Conservation (phyloP, 2,797 vertebrate genomes). For the Hephaestus fuliginosus region DNA sequence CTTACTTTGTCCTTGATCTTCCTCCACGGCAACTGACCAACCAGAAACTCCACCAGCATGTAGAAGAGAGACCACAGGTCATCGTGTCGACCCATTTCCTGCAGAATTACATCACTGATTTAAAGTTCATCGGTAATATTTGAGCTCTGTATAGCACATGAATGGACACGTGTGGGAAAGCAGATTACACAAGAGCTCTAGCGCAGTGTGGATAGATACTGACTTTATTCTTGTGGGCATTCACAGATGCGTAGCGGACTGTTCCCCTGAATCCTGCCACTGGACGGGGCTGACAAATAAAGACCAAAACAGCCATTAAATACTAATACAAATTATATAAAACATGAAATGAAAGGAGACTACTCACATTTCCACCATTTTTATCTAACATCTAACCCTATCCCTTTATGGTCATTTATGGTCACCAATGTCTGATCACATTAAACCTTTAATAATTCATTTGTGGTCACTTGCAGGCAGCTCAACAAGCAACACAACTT, state of each 20-base stretch:
- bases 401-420: neutral
- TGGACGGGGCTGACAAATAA: slow-evolving; percentile 90
- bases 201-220: slow-evolving; percentile 40
- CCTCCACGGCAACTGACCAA: slow-evolving; percentile 97
- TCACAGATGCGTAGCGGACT: slow-evolving; percentile 97
- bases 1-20: slow-evolving; percentile 99
- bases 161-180: rapidly evolving
- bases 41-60: slow-evolving; percentile 98
- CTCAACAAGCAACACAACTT: neutral
- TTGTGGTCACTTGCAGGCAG: neutral
- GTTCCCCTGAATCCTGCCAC: slow-evolving; percentile 98
- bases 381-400: neutral
- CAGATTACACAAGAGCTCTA: neutral
- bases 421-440: neutral
- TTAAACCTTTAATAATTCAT: neutral
- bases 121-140: neutral
- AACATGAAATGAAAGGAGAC: neutral
- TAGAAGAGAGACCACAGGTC: slow-evolving; percentile 99
- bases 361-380: too few relatives aligned
- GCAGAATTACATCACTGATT: slow-evolving; percentile 46
- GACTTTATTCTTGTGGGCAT: slow-evolving; percentile 98
- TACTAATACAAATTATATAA: neutral
- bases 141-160: neutral
- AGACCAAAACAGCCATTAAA: slow-evolving; percentile 30
- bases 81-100: slow-evolving; percentile 99